These are phyloP conservation scores for Autographa gamma DNA, from an alignment of 2,888 invertebrate genomes.

Conservation along the genomic window DNA sequence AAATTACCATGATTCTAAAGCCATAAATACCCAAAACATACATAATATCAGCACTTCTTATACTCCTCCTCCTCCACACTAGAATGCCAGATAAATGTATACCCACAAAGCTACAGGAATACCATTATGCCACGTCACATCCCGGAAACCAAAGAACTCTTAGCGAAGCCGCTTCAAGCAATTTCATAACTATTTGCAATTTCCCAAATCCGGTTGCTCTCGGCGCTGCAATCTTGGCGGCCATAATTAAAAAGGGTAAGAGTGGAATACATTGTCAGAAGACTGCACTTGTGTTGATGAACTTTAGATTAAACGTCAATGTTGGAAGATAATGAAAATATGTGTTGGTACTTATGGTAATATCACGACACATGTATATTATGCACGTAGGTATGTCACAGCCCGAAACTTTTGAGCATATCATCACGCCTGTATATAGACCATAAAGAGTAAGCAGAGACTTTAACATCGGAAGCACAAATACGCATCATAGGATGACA, in stretches of 20 bases:
- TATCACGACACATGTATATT: too few species aligned
- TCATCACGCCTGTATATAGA: too few species aligned
- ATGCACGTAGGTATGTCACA: too few species aligned
- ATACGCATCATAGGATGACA: too few species aligned
- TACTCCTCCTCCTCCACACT: background rate
- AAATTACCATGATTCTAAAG: too few species aligned
- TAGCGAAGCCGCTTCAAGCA: background rate
- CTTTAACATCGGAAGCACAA: too few species aligned
- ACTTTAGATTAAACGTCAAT: conserved; percentile 25
- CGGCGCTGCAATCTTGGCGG: conserved; percentile 41
- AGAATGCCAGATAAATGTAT: background rate
- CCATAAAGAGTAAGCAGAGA: too few species aligned
- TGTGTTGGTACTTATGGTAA: background rate
- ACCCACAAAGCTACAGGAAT: background rate
- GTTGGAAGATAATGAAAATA: conserved; percentile 4
- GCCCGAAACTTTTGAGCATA: too few species aligned
- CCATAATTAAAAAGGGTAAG: conserved; percentile 47
- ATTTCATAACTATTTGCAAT: background rate
- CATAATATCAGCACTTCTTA: background rate
- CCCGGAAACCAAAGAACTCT: background rate
- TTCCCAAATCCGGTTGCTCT: conserved; percentile 25
- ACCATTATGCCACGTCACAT: background rate
- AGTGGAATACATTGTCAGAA: conserved; percentile 30
- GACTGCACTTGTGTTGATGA: conserved; percentile 20
- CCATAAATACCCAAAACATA: background rate